Conservation (phyloP, 2,888 invertebrate genomes). For the Harmothoe impar region DNA sequence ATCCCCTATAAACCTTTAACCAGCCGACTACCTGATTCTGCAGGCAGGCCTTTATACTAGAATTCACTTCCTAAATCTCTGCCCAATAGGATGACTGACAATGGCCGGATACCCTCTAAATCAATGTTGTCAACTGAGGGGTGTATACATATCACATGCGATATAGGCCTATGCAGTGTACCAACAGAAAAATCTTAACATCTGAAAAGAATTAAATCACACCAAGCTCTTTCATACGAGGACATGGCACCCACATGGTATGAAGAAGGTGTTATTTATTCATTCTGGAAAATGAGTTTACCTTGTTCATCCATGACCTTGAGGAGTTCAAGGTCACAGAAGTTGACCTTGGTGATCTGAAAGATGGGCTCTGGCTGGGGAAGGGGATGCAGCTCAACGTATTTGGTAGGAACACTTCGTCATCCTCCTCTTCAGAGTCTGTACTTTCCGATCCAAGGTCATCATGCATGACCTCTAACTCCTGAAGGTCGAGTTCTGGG, state of each 20-base stretch:
- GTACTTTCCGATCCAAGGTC: slow-evolving; percentile 54
- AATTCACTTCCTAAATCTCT: too few species aligned
- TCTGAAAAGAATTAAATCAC: too few species aligned
- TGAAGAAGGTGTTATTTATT: too few species aligned
- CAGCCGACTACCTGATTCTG: neutral
- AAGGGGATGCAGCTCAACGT: neutral
- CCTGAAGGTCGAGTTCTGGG: slow-evolving; percentile 55
- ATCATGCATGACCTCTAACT: slow-evolving; percentile 52
- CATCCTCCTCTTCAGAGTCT: slow-evolving; percentile 24
- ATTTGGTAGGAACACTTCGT: slow-evolving; percentile 36
- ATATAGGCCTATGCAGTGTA: neutral
- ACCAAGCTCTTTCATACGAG: too few species aligned
- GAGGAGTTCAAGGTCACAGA: slow-evolving; percentile 38
- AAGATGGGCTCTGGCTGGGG: neutral
- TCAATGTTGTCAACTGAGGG: neutral
- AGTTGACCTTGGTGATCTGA: slow-evolving; percentile 27
- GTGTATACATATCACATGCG: neutral
- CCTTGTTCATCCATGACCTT: slow-evolving; percentile 23
- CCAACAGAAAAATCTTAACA: too few species aligned
- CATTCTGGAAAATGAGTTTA: neutral
- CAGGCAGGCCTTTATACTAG: neutral
- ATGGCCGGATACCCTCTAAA: neutral
- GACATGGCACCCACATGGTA: too few species aligned
- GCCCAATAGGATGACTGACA: neutral
- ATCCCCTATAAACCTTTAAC: neutral